Base-by-base conservation (phyloP, 2,113 vertebrate genomes). In the Salvelinus alpinus region DNA sequence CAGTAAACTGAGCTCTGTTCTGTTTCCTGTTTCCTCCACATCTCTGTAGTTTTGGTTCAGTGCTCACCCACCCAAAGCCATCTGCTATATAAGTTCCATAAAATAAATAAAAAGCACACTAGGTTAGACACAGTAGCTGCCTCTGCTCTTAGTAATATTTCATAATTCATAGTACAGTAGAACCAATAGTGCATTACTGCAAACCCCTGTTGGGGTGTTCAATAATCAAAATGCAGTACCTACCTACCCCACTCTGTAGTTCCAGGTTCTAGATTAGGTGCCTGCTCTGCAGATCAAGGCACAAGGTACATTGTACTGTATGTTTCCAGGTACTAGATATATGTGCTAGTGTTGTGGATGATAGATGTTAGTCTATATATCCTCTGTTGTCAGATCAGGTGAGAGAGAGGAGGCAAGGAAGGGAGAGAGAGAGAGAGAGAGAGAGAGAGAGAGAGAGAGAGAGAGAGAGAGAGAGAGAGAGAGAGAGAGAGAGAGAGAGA, bases 1-100 rank as follows among this genome's bases (percentile, higher is more conserved):
- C 25, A 75, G 80, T 27, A 84, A 78, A 86, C 89, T 87, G 88
- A 90, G 87, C 89, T 90, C 89, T 88, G 66, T 73, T 83, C 54
- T 74, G 38, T 85, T 85, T 78, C 70, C 73, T 64, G 24, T 18
- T 25, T 18, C 29, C 70, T 57, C 25, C 80, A 80, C 76, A 79
- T 78, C 75, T 82, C 71, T 83, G 73, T 86, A 86, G 22, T 66
- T 29, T 27, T 34, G 22, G 74, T 75, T 79, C 48, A 80, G 81
- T 60, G 79, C 60, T 79, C 71, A 77, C 81, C 59, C 59, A 54
- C 25, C 25, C 25, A 16, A 66, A 27, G 64, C 59, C 59, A 29
- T 5, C 25, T 29, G 24, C 64, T 25, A 66, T 13, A 66, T 31
- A 8, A 29, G 25, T 29, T 24, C 64, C 64, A 62, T 66, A 22